Base-by-base conservation (phyloP, 2,797 vertebrate species). In the Delichon dasypus region DNA sequence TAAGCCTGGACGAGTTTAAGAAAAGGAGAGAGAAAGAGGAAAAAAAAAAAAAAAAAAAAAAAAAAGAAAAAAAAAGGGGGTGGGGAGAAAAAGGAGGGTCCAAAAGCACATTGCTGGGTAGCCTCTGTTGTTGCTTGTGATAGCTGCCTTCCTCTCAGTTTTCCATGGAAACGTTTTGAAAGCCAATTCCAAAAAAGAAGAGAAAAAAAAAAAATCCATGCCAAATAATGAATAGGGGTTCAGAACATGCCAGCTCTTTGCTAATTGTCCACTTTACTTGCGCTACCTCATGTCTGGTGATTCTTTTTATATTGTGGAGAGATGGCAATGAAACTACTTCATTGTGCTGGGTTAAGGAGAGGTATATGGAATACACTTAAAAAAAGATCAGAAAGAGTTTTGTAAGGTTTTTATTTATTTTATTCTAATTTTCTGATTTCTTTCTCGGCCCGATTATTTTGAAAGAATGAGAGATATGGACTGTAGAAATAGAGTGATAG, bases 141-240 rank as follows among this genome's bases (percentile, higher is more conserved):
- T 86, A 92, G 90, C 91, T 89, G 93, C 94, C 95, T 96, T 92
- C 92, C 88, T 94, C 80, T 94, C 79, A 0, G 9, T 90, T 95
- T 96, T 89, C 95, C 88, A 94, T 86, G 91, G 94, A 97, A 94
- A 95, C 93, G 72, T 94, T 95, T 92, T 91, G 76, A 93, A 90
- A 96, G 92, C 65, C 70, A 84, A 54, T n/a, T 90, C 54, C n/a
- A 58, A 44, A 57, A 64, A 25, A 21, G 25, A 38, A 55, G 10
- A 21, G 10, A 5, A 34, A 57, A 78, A 57, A 4, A 57, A 78
- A 76, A 91, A 51, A 87, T 94, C 48, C 45, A 50, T 27, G 67
- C 62, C 1, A 6, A 89, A 93, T 92, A 90, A 94, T 76, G 89
- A 92, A 91, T 82, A 90, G 92, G 26, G 53, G 61, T 68, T 95